These are phyloP conservation scores for Tachyglossus aculeatus DNA, from an alignment of 2,797 vertebrate genomes.

Conservation along the genomic window DNA sequence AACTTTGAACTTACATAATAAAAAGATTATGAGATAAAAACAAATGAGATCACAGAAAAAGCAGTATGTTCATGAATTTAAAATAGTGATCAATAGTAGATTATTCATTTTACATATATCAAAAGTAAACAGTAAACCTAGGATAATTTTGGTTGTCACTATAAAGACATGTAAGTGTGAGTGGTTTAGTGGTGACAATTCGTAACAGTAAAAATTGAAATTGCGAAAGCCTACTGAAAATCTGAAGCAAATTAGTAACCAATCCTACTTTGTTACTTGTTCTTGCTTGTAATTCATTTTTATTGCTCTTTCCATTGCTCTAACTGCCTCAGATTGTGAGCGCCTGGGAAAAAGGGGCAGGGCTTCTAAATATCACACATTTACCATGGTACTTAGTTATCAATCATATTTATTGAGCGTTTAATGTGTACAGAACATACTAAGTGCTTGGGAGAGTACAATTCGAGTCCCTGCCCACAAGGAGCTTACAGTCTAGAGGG, in stretches of 20 bases:
- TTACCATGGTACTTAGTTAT: no score
- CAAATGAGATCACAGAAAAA: conserved; percentile 13
- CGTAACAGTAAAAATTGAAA: conserved; percentile 25
- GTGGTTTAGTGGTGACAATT: conserved; percentile 9
- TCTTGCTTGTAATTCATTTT: not conserved
- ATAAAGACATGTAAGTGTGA: conserved; percentile 26
- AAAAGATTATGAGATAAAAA: conserved; percentile 14
- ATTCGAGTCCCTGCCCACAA: no score
- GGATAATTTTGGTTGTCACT: conserved; percentile 2
- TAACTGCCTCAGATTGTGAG: conserved; percentile 10
- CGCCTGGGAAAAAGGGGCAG: conserved; percentile 32
- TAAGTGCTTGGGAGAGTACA: no score
- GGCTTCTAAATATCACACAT: conserved; percentile 1
- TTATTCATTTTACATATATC: conserved; percentile 26
- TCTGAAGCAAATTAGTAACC: conserved; percentile 3
- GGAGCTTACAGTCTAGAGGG: no score
- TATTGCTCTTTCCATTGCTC: not conserved
- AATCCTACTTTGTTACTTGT: not conserved
- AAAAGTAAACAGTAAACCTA: conserved; percentile 33
- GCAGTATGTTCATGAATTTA: conserved; percentile 31
- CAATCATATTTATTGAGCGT: no score
- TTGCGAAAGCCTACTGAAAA: conserved; percentile 16
- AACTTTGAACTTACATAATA: not conserved
- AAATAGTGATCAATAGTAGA: conserved; percentile 45
- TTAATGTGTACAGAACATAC: no score